phyloP scores from a whole-genome alignment of 2,797 vertebrate genomes.

The Rhynchonycteris naso region DNA sequence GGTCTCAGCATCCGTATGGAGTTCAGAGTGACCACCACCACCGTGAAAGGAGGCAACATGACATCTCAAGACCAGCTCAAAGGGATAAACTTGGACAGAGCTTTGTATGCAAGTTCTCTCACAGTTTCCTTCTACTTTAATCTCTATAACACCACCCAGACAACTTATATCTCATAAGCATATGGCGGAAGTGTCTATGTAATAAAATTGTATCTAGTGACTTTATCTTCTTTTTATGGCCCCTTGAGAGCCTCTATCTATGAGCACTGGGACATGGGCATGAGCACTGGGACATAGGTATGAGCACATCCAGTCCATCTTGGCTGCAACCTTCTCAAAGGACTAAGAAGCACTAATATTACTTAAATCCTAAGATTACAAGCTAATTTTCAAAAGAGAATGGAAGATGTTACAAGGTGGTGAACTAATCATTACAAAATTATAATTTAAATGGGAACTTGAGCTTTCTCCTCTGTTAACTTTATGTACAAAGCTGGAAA shows the following conservation, averaged over 20 bases:
- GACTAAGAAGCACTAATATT: not conserved
- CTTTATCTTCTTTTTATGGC: not conserved
- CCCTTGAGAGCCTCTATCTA: not conserved
- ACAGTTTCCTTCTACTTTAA: not conserved
- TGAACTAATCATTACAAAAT: not conserved
- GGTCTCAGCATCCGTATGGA: rapidly evolving
- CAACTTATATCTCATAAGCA: not conserved
- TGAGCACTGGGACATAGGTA: not conserved
- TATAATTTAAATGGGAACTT: not conserved
- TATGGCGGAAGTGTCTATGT: not conserved
- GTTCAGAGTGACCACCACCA: not conserved
- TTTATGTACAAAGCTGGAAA: not conserved
- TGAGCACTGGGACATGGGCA: not conserved
- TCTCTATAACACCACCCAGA: not conserved
- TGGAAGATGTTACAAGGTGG: not conserved
- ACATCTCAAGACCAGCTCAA: not conserved
- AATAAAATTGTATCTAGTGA: not conserved
- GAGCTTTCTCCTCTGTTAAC: not conserved
- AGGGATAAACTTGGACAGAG: not conserved
- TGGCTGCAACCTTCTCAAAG: not conserved
- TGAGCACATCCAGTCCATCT: not conserved
- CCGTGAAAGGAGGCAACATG: not conserved
- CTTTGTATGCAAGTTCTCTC: not conserved
- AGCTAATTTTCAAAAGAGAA: not conserved
- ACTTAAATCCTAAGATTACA: not conserved